Percentiles rank a stretch among this genome's conserved stretches.
Conservation (phyloP, 1,140 invertebrate species). For the Brachionus plicatilis region DNA sequence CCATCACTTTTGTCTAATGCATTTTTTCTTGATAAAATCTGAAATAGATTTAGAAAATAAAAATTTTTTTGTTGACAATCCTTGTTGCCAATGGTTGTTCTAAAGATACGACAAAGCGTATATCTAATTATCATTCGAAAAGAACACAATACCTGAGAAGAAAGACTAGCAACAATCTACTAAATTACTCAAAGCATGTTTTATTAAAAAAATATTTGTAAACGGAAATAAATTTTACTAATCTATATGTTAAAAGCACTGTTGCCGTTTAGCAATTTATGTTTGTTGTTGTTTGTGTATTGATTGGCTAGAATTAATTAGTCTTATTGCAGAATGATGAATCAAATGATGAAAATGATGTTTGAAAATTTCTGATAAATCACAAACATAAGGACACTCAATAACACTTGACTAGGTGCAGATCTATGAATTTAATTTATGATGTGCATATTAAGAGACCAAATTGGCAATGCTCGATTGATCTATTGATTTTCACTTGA, state of each 20-base stretch:
- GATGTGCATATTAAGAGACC: neutral
- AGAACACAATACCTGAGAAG: neutral
- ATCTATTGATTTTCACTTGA: constrained; percentile 36
- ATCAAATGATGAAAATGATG: neutral
- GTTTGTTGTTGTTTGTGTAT: neutral
- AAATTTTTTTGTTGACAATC: no score
- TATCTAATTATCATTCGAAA: neutral
- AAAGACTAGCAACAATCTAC: neutral
- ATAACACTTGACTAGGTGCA: constrained; percentile 22
- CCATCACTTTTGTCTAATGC: no score
- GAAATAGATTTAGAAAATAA: no score
- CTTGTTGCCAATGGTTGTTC: no score
- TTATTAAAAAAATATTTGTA: neutral
- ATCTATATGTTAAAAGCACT: neutral
- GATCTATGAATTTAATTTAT: neutral
- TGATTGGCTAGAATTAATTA: neutral
- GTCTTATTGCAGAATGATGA: neutral
- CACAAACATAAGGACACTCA: neutral
- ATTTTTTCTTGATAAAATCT: no score
- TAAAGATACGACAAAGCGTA: neutral
- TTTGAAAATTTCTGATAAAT: neutral
- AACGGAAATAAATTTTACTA: neutral
- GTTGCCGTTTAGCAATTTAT: neutral
- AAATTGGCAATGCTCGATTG: constrained; percentile 17
- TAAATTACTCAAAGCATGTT: neutral